Evolutionary conservation across 2,888 invertebrate genomes (phyloP), one percentile per base, ranked within the genome.

Genomic region (Caenorhabditis sp.): DNA sequence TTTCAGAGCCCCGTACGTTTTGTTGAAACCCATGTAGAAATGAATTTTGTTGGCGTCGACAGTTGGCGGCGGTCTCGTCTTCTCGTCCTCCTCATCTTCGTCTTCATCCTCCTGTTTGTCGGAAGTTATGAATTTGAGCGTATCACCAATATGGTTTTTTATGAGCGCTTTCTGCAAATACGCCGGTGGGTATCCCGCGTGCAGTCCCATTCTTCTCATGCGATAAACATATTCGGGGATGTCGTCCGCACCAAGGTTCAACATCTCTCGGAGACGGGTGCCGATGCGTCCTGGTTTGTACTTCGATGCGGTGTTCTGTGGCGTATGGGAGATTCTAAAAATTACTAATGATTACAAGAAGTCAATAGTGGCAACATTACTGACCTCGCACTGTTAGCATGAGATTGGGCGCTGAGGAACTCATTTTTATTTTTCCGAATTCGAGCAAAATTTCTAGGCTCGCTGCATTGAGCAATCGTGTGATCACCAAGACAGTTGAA

Each of bases 121-220:
- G 11, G 48, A 62, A 6, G 71, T 26, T 37, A 53, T 56, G 4
- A 73, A 53, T 27, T 65, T 65, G 37, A 73, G 37, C 0, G 26
- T 56, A 8, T n/a, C 46, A 13, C n/a, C n/a, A n/a, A n/a, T n/a
- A n/a, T 52, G 58, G 35, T 68, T 59, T 8, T 45, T 30, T 30
- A 52, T 75, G 30, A 77, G 15, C 2, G 77, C 72, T 82, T 95
- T 94, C 87, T 94, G 93, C 68, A 96, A 90, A 95, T 96, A 96
- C 2, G 95, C 97, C 0, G 96, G 96, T 0, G 98, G 97, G 90
- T 97, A 98, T 0, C 96, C 97, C 30, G 94, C 90, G 6, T 92
- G 83, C 43, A 85, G 81, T 13, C 86, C 86, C 82, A 82, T 79
- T 30, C 65, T 53, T 70, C 97, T 91, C 96, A 98, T 96, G 68